A percentile compares a stretch with the other conserved stretches of the same genome.
Conservation (phyloP, 2,888 invertebrate genomes). For the Hermaeophaga mercurialis region DNA sequence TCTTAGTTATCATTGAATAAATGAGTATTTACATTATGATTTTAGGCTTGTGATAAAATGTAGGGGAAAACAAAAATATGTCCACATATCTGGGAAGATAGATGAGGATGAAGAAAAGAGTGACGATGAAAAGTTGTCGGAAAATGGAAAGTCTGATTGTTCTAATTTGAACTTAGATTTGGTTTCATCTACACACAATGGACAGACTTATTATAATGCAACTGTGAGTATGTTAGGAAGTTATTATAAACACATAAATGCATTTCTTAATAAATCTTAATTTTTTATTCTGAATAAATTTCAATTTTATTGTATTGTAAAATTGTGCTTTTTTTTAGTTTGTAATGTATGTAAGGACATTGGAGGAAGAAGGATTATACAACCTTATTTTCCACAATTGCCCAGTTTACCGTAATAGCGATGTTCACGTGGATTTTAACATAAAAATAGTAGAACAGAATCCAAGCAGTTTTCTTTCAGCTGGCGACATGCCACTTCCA, state of each 20-base stretch:
- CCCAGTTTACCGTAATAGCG: conserved; percentile 58
- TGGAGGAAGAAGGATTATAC: conserved; percentile 88
- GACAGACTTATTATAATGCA: conserved; percentile 66
- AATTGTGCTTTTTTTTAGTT: conserved; percentile 68
- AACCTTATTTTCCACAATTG: conserved; percentile 96
- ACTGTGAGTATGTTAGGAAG: conserved; percentile 67
- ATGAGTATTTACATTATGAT: too few relatives aligned
- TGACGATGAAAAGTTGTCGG: conserved; percentile 9
- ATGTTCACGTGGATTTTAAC: conserved; percentile 69
- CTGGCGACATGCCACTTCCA: conserved; percentile 96
- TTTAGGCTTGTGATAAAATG: conserved; percentile 71
- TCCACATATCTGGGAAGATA: conserved; percentile 67
- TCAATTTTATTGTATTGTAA: background rate
- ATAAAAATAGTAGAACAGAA: conserved; percentile 88
- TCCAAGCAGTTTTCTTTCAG: conserved; percentile 89
- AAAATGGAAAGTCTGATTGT: conserved; percentile 19
- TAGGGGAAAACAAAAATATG: conserved; percentile 65
- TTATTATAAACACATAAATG: too few relatives aligned
- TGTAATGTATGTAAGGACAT: conserved; percentile 73
- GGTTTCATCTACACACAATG: conserved; percentile 59
- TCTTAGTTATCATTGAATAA: too few relatives aligned
- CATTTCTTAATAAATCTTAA: too few relatives aligned
- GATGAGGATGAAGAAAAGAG: conserved; percentile 45
- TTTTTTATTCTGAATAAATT: too few relatives aligned
- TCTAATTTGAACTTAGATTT: conserved; percentile 62